phyloP scores from a whole-genome alignment of 2,888 invertebrate genomes.

The Drosophila mulleri region DNA sequence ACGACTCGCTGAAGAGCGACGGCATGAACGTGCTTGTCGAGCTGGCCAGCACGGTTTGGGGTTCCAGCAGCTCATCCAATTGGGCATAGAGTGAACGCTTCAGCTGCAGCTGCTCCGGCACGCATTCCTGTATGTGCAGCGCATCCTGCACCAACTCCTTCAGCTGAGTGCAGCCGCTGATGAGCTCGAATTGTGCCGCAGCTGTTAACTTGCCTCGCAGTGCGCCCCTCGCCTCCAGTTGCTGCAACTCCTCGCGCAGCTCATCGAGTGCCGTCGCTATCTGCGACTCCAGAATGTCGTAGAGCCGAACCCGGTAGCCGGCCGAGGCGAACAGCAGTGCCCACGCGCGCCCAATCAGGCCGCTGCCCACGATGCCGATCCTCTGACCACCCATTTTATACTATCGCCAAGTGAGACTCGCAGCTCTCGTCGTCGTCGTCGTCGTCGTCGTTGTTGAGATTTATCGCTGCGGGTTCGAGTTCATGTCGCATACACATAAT shows the following conservation, averaged over 20 bases:
- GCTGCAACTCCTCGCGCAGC: conserved; percentile 89
- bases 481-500: conserved; percentile 54
- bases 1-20: conserved; percentile 92
- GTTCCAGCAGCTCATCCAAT: conserved; percentile 91
- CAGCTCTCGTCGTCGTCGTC: background rate
- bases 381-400: conserved; percentile 87
- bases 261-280: conserved; percentile 90
- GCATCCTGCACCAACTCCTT: conserved; percentile 91
- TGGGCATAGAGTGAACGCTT: conserved; percentile 92
- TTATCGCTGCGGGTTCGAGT: conserved; percentile 66
- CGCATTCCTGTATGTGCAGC: conserved; percentile 95
- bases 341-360: conserved; percentile 98
- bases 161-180: conserved; percentile 90
- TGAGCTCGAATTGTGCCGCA: conserved; percentile 90
- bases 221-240: conserved; percentile 89
- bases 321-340: conserved; percentile 97
- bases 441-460: conserved; percentile 36
- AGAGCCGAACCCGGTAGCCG: conserved; percentile 95
- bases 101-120: conserved; percentile 94
- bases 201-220: conserved; percentile 91
- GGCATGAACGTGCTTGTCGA: conserved; percentile 97
- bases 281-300: conserved; percentile 92
- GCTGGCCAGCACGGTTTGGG: conserved; percentile 93
- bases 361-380: conserved; percentile 93
- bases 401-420: conserved; percentile 21